Conservation (phyloP, 1,140 invertebrate genomes). For the Leptestheria dahalacensis region DNA sequence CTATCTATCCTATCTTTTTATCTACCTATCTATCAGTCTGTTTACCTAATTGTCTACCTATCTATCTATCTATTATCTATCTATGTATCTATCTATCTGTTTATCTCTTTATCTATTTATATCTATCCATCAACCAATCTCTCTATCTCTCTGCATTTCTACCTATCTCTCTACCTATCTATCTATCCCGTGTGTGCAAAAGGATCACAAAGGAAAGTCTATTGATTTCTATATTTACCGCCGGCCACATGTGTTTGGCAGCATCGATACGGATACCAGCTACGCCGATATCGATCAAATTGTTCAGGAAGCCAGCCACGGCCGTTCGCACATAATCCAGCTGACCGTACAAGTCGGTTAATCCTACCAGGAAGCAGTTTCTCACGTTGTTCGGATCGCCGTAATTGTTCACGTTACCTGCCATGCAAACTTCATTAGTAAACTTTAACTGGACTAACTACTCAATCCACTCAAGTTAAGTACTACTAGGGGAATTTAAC, state of each 20-base stretch:
- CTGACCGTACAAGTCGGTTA: constrained; percentile 55
- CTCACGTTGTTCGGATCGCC: constrained; percentile 25
- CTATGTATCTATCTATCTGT: no score
- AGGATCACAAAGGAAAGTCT: neutral
- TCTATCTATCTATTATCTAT: no score
- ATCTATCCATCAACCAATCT: no score
- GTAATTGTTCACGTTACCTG: constrained; percentile 30
- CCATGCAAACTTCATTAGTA: neutral
- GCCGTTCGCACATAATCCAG: constrained; percentile 46
- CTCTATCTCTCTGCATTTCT: no score
- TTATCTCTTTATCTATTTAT: no score
- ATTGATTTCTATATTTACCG: constrained; percentile 9
- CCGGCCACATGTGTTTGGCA: constrained; percentile 44
- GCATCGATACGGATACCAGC: constrained; percentile 45
- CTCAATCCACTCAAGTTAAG: no score
- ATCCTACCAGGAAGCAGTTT: constrained; percentile 53
- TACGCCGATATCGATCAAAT: constrained; percentile 54
- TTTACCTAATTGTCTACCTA: no score
- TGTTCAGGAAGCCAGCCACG: constrained; percentile 52
- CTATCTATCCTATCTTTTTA: no score
- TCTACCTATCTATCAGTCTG: no score
- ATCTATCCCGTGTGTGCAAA: no score
- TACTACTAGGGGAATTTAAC: no score
- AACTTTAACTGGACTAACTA: neutral
- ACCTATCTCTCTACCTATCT: no score